A percentile compares a stretch with the other conserved stretches of the same genome.
phyloP scores from a whole-genome alignment of 2,797 vertebrate genomes.

The Prunella strophiata region DNA sequence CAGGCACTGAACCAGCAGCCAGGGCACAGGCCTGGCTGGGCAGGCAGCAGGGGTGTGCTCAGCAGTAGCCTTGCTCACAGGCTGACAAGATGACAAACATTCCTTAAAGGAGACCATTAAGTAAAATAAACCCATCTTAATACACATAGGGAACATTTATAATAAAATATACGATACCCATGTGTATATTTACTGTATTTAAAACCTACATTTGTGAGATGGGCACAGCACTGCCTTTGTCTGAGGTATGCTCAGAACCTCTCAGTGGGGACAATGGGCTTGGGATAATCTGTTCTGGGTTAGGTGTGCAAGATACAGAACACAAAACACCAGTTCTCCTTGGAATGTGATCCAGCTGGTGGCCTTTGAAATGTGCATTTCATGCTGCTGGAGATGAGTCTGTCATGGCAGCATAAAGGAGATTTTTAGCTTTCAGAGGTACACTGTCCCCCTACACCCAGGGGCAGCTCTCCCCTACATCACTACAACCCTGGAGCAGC shows the following conservation, averaged over 20 bases:
- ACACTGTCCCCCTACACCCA: not conserved
- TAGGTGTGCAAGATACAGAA: not conserved
- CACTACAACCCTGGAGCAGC: not conserved
- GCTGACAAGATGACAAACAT: not conserved
- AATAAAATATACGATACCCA: not conserved
- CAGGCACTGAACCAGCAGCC: not conserved
- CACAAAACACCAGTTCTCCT: not conserved
- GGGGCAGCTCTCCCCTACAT: not conserved
- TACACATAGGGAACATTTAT: not conserved
- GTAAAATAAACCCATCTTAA: constrained; percentile 1
- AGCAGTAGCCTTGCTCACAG: not conserved
- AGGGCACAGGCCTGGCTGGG: not conserved
- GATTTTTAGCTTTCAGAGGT: not conserved
- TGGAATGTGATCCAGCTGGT: not conserved
- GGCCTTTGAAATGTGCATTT: not conserved
- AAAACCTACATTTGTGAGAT: not conserved
- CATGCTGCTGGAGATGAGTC: not conserved
- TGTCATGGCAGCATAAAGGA: not conserved
- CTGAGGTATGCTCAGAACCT: not conserved
- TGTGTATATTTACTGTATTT: not conserved
- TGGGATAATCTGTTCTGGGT: not conserved
- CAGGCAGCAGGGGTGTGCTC: not conserved
- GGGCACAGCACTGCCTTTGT: not conserved
- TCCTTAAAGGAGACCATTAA: not conserved
- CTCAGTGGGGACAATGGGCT: not conserved